Percentiles rank a stretch among this genome's conserved stretches.
These are phyloP conservation scores for Tachyglossus aculeatus DNA, from an alignment of 2,797 vertebrate genomes.

Conservation along the genomic window DNA sequence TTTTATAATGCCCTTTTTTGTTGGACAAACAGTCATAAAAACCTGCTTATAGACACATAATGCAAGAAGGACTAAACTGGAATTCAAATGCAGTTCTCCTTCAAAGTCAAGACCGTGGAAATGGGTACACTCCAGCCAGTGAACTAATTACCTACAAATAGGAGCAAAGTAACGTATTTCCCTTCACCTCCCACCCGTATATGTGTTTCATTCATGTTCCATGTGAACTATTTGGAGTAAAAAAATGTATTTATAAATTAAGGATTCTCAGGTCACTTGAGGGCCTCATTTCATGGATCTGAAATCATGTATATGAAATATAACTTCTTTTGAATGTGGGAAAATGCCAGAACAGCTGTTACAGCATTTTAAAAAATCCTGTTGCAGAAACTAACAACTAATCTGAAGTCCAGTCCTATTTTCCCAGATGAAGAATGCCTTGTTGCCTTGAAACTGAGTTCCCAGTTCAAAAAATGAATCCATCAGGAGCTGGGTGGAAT, in stretches of 20 bases:
- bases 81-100: no score
- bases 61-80: no score
- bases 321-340: neutral
- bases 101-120: no score
- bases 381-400: neutral
- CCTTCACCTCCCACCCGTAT: neutral
- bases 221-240: neutral
- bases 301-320: constrained; percentile 16
- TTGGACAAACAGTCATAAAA: no score
- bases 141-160: no score
- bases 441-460: neutral
- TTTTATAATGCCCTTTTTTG: no score
- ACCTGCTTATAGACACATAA: no score
- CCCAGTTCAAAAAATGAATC: neutral
- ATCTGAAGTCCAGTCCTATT: neutral
- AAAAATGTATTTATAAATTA: constrained; percentile 8
- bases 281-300: neutral
- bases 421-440: neutral
- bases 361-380: neutral
- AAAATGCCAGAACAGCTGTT: neutral
- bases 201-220: constrained; percentile 5
- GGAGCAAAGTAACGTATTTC: no score
- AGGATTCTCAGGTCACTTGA: neutral
- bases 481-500: no score
- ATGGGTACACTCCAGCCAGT: no score